Evolutionary conservation across 2,113 vertebrate genomes (phyloP).

Genomic region (Dendropsophus ebraccatus): DNA sequence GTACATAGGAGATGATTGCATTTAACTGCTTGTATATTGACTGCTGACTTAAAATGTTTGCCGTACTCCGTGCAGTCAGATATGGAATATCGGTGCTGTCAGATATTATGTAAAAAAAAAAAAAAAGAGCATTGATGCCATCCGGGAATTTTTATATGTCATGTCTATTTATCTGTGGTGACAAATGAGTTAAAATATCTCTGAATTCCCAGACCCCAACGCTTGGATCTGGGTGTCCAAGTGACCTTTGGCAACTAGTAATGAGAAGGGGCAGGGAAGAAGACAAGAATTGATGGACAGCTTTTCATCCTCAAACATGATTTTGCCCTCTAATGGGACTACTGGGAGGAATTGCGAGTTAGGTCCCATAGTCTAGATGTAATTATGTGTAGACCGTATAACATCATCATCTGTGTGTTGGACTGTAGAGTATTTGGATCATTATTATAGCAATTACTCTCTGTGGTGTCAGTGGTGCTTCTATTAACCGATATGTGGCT

Average conservation of each 20-base stretch:
- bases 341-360: slow-evolving; percentile 37
- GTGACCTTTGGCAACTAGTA: slow-evolving; percentile 45
- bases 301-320: slow-evolving; percentile 47
- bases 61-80: background rate
- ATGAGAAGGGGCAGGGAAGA: slow-evolving; percentile 39
- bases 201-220: slow-evolving; percentile 8
- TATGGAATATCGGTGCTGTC: background rate
- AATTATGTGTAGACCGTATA: slow-evolving; percentile 33
- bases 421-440: slow-evolving; percentile 30
- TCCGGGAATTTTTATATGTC: background rate
- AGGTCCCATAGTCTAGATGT: slow-evolving; percentile 15
- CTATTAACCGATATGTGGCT: slow-evolving; percentile 43
- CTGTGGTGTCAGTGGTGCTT: slow-evolving; percentile 23
- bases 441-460: slow-evolving; percentile 48
- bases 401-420: slow-evolving; percentile 33
- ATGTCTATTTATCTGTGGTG: background rate
- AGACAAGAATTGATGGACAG: slow-evolving; percentile 48
- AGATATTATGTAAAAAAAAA: background rate
- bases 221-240: slow-evolving; percentile 11
- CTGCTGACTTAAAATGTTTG: slow-evolving; percentile 16
- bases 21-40: slow-evolving; percentile 16
- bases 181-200: slow-evolving; percentile 19
- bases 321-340: slow-evolving; percentile 42
- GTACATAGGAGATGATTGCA: background rate
- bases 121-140: background rate